Evolutionary conservation across 2,113 vertebrate genomes (phyloP).

Genomic region (Xiphias gladius): DNA sequence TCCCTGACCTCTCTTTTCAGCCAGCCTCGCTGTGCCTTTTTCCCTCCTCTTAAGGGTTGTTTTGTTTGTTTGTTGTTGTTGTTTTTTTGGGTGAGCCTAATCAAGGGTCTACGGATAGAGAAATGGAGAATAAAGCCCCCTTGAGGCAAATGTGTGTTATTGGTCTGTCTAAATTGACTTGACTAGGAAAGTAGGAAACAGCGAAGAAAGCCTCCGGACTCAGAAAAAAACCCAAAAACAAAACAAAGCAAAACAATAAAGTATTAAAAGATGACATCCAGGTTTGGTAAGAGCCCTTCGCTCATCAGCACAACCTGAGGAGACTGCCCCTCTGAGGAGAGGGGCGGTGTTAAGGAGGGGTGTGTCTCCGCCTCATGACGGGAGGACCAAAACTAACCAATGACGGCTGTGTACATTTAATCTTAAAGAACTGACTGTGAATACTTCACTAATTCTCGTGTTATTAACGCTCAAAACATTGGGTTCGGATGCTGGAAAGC

Average conservation of each 20-base stretch:
- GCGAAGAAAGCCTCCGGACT: not conserved
- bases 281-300: not conserved
- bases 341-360: conserved; percentile 42
- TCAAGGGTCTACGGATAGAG: no score
- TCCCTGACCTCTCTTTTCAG: no score
- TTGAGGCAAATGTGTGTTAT: no score
- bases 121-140: no score
- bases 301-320: not conserved
- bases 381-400: conserved; percentile 32
- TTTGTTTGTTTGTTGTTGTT: no score
- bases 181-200: not conserved
- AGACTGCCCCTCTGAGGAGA: no score
- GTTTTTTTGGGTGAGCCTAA: no score
- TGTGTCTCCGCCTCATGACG: conserved; percentile 43
- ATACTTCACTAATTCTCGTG: not conserved
- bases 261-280: not conserved
- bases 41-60: no score
- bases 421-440: not conserved
- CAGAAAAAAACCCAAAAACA: not conserved
- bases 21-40: no score
- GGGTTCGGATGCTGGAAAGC: fast-evolving
- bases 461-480: not conserved
- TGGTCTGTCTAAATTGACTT: not conserved
- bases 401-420: not conserved
- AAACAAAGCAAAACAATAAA: no score